A percentile compares a stretch with the other conserved stretches of the same genome.
These are phyloP conservation scores for Ibidorhyncha struthersii DNA, from an alignment of 2,113 vertebrate genomes.

Conservation along the genomic window DNA sequence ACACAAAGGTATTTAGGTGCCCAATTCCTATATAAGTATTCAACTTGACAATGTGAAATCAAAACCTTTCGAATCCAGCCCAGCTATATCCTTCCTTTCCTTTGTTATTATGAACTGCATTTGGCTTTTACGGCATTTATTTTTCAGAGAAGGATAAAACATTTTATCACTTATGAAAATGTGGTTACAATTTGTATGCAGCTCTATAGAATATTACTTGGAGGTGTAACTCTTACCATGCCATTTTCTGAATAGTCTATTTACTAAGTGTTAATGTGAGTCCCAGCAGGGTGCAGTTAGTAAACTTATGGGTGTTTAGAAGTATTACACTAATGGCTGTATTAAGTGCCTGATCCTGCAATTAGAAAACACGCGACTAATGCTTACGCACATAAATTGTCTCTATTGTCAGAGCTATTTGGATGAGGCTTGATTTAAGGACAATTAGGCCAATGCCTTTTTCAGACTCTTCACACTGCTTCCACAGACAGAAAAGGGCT, in stretches of 20 bases:
- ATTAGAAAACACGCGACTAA: neutral
- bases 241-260: conserved; percentile 55
- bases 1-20: conserved; percentile 37
- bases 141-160: conserved; percentile 55
- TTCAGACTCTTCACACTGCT: neutral
- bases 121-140: conserved; percentile 47
- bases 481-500: neutral
- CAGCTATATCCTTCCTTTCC: conserved; percentile 15
- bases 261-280: conserved; percentile 63
- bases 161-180: conserved; percentile 70
- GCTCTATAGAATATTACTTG: conserved; percentile 46
- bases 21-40: neutral
- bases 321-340: neutral
- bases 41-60: conserved; percentile 16
- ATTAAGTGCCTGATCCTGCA: neutral
- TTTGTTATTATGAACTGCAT: conserved; percentile 17
- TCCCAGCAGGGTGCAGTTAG: conserved; percentile 46
- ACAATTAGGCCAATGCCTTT: neutral
- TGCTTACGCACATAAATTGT: neutral
- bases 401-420: conserved; percentile 13
- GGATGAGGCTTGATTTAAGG: neutral
- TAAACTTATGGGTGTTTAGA: conserved; percentile 50
- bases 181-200: conserved; percentile 62
- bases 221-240: conserved; percentile 63
- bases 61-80: neutral